Percentiles rank a stretch among this genome's conserved stretches.
phyloP scores from a whole-genome alignment of 2,113 vertebrate species.

The Ammodytes dubius region DNA sequence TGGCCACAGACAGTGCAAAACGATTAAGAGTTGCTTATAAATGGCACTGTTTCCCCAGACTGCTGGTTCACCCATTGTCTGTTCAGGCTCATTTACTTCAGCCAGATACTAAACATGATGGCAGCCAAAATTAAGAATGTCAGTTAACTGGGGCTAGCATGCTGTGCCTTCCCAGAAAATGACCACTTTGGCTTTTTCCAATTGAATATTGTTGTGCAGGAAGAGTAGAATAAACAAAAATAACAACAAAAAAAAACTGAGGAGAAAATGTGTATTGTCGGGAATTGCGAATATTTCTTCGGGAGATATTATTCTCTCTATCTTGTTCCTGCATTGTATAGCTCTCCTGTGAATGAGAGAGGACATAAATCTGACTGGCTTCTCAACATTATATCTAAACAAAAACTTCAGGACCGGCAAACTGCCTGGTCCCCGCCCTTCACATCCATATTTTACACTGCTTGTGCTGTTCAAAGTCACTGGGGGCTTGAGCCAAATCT shows the following conservation, averaged over 20 bases:
- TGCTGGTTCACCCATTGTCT: not conserved
- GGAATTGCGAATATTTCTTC: not conserved
- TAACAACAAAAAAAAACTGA: not conserved
- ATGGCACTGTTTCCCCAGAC: not conserved
- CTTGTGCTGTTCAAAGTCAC: not conserved
- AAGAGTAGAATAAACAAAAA: not conserved
- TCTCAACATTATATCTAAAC: not conserved
- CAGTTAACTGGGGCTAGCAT: not conserved
- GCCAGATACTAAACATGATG: not conserved
- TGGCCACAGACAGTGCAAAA: not conserved
- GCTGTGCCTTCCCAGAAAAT: not conserved
- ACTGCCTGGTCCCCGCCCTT: not conserved
- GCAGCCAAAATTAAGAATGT: not conserved
- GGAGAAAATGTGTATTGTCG: not conserved
- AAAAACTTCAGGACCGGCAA: not conserved
- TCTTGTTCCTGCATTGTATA: not conserved
- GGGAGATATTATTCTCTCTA: not conserved
- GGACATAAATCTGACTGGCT: not conserved
- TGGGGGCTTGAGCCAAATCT: not conserved
- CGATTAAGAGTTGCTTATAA: not conserved
- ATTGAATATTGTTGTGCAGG: not conserved
- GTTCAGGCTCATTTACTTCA: not conserved
- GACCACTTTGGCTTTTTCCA: not conserved
- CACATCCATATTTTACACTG: conserved; percentile 11
- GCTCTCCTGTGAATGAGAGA: not conserved